Conservation (phyloP, 2,888 invertebrate species). For the Pseudococcus jackbeardsleyi region DNA sequence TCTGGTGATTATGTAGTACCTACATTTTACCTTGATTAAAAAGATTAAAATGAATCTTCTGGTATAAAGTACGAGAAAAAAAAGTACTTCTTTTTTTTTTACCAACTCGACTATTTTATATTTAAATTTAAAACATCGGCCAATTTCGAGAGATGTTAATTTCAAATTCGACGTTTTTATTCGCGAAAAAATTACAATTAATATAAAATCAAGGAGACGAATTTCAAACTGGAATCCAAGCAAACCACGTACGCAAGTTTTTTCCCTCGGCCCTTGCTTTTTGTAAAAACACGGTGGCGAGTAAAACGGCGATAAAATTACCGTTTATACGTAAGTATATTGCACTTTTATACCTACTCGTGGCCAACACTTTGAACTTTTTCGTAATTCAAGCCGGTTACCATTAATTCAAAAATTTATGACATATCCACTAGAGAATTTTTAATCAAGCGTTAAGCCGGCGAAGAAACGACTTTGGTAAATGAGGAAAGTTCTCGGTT, state of each 20-base stretch:
- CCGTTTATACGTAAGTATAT: slow-evolving; percentile 12
- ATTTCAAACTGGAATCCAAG: neutral
- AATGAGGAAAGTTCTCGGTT: slow-evolving; percentile 46
- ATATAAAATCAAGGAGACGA: neutral
- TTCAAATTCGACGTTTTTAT: neutral
- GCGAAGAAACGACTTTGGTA: slow-evolving; percentile 48
- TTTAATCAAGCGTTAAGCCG: slow-evolving; percentile 32
- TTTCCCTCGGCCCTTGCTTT: neutral
- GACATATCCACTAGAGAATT: slow-evolving; percentile 48
- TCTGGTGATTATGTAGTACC: neutral
- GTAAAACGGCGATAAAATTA: slow-evolving; percentile 1
- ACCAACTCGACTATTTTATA: neutral
- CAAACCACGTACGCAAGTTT: neutral
- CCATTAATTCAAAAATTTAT: slow-evolving; percentile 50
- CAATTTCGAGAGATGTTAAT: neutral
- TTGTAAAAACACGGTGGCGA: neutral
- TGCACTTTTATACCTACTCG: neutral
- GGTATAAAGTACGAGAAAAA: neutral
- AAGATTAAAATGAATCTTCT: neutral
- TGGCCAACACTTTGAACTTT: neutral
- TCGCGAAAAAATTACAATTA: neutral
- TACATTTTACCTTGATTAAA: slow-evolving; percentile 33
- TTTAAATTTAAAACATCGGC: neutral
- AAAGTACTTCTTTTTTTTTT: neutral
- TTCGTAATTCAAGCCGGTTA: slow-evolving; percentile 8